Evolutionary conservation across 2,888 invertebrate genomes (phyloP), one percentile per base, ranked within the genome.

Genomic region (Drosophila cracens): DNA sequence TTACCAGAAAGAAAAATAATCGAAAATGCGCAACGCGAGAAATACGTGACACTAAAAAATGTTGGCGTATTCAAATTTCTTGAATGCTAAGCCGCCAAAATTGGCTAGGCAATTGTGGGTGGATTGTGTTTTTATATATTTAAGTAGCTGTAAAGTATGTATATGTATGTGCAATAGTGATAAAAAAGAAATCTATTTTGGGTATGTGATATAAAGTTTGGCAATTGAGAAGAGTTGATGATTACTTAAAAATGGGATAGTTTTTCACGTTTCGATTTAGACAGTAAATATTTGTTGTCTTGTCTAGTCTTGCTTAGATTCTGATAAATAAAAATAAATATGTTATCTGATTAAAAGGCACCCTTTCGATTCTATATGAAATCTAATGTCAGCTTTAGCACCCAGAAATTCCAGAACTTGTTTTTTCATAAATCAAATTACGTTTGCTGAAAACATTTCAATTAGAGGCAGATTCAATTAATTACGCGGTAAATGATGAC

Each of bases 401-500:
- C n/a, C 6, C 27, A 31, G 43, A n/a, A 31, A 21, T 18, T 27
- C 25, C 25, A 46, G 11, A 43, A n/a, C 16, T 29, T 27, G 1
- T 33, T n/a, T 29, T 16, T 1, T 6, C 2, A 8, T 40, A 69
- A 67, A 53, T 58, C 46, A 57, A 74, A 74, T 74, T 68, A 66
- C 36, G 52, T 25, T 51, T 58, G 61, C 48, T n/a, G 66, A 79
- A 87, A 87, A 89, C 86, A 79, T 88, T 90, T 87, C 91, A 88
- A 85, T 92, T 90, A 90, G 36, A 79, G 75, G 78, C 82, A 76
- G 78, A 90, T 81, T 87, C 89, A 90, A 92, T 91, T 91, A 91
- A 91, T 87, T 90, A 87, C 71, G 62, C 54, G 68, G 66, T 72
- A 74, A 74, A 66, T 80, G 80, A 80, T 80, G 81, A 72, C 79